Conservation (phyloP, 2,888 invertebrate species). For the Leptopterna dolabrata region DNA sequence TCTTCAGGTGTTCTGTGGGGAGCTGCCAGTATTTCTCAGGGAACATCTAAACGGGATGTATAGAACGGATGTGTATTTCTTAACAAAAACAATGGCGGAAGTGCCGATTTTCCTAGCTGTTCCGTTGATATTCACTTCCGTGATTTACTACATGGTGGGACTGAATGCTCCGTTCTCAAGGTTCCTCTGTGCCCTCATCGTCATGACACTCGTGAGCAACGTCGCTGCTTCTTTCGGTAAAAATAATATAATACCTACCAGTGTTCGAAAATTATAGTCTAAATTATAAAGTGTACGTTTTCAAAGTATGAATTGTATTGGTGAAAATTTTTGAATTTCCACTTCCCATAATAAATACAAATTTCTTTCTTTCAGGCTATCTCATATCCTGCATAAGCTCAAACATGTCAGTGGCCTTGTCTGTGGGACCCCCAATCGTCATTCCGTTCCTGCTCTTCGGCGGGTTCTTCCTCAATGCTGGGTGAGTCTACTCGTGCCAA, state of each 20-base stretch:
- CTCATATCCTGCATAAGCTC: conserved; percentile 88
- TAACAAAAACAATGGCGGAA: conserved; percentile 91
- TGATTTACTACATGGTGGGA: conserved; percentile 91
- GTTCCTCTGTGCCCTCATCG: conserved; percentile 76
- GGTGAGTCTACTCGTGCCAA: conserved; percentile 71
- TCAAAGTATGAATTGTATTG: no score
- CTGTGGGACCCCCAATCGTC: conserved; percentile 90
- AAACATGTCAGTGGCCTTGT: conserved; percentile 87
- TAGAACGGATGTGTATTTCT: conserved; percentile 88
- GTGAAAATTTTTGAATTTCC: background rate
- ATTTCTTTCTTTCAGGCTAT: conserved; percentile 79
- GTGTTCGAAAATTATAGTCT: background rate
- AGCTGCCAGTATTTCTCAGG: conserved; percentile 87
- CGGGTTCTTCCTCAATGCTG: conserved; percentile 93
- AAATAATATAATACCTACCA: background rate
- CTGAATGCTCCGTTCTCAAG: conserved; percentile 79
- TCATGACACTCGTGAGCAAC: conserved; percentile 87
- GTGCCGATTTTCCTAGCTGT: conserved; percentile 86
- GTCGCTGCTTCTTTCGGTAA: conserved; percentile 89
- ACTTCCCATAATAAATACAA: background rate
- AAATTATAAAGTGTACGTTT: background rate
- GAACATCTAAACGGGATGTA: conserved; percentile 93
- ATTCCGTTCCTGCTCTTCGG: conserved; percentile 95
- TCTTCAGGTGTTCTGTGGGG: conserved; percentile 83
- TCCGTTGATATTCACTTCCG: conserved; percentile 83